Evolutionary conservation across 1,140 invertebrate genomes (phyloP), one percentile per base, ranked within the genome.

Genomic region (Orchesella cincta): DNA sequence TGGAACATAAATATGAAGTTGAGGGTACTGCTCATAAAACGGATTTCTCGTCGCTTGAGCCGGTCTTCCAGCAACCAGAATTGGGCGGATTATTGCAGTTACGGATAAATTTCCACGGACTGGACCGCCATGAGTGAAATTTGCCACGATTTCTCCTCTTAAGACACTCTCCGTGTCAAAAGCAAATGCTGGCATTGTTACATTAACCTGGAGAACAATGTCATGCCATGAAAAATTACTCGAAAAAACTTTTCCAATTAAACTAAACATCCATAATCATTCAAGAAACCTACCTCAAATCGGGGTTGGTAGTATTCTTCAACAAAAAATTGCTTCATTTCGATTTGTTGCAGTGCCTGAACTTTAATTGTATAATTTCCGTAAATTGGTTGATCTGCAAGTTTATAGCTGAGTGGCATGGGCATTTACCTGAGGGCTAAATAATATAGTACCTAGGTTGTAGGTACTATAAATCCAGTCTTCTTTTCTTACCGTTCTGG

Each of bases 241-340:
- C 5, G 3, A 14, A 20, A 16, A 26, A 76, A 74, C 62, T 51
- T 51, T 31, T 54, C 39, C 23, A 76, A 76, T 73, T 52, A 51
- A 64, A 74, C 18, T 46, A 77, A 34, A 51, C 33, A 36, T 14
- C 3, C 8, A 26, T 57, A 57, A 14, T 57, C 23, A 5, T 14
- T 18, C 14, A 57, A 57, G 23, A 57, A 23, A 57, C 52, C 3
- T 14, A 57, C 92, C 86, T 95, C 93, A 83, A 93, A 95, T 77
- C 93, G 87, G 0, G 93, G 94, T 85, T 96, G 94, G 87, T 97
- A 97, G 86, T 96, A 98, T 87, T 98, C 95, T 86, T 98, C 94
- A 0, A 98, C 94, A 1, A 90, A 84, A 85, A 98, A 97, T 14
- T 88, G 89, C 62, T 93, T 91, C 83, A 95, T 93, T 84, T 96